Evolutionary conservation across 1,140 invertebrate genomes (phyloP), one percentile per base, ranked within the genome.

Genomic region (Drosophila novamexicana): DNA sequence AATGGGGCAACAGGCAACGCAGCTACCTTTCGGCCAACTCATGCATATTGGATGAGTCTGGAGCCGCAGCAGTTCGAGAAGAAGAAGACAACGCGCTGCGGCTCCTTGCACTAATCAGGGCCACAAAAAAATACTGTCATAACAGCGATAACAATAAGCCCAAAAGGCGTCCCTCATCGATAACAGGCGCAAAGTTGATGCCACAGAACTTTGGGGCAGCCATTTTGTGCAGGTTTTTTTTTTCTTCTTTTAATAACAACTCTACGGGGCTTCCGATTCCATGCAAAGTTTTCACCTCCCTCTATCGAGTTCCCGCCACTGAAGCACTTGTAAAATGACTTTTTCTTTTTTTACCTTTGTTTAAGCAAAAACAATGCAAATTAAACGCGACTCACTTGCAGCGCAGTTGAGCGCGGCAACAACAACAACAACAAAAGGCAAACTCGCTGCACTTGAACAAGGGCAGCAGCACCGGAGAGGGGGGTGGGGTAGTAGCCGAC

Each of bases 321-420:
- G 39, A 50, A 76, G 79, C 82, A 88, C 83, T 86, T 81, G 79
- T 82, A 57, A 79, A 88, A 86, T 86, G 82, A 86, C 83, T 86
- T 86, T 86, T 82, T 78, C 82, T 75, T 67, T 79, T 79, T 88
- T 77, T 68, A 44, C 65, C 68, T 57, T 79, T 81, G 81, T 90
- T 90, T 66, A 76, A 14, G 64, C 34, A 72, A 64, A 83, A 88
- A 90, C 86, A 90, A 90, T 49, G 79, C 82, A 74, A 88, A 90
- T 90, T 90, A 90, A 90, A 86, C 81, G 77, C 88, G 88, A 90
- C 84, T 90, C 83, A 90, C 82, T 90, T 90, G 82, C 77, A 77
- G 75, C 69, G 77, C 82, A 90, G 82, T 90, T 90, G 81, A 90
- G 86, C 82, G 83, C 61, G 67, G 54, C 65, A 79, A 70, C 61